A percentile compares a stretch with the other conserved stretches of the same genome.
phyloP scores from a whole-genome alignment of 2,113 vertebrate genomes.

The Anseranas semipalmata region DNA sequence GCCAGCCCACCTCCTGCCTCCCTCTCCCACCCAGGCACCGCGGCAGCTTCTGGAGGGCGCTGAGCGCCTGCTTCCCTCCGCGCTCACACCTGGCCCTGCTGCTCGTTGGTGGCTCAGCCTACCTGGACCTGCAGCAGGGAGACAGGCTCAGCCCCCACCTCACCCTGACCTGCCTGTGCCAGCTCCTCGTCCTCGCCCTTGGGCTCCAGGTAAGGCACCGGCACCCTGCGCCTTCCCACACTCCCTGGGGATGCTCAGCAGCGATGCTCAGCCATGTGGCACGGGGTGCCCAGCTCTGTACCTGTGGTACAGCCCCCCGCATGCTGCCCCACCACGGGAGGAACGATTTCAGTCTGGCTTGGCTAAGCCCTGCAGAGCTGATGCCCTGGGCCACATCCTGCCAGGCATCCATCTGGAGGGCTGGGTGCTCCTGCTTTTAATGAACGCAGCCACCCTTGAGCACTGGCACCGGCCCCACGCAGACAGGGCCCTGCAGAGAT shows the following conservation, averaged over 20 bases:
- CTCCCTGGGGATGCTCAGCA: rapidly evolving
- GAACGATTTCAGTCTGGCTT: rapidly evolving
- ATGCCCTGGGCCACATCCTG: rapidly evolving
- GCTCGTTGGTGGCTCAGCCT: constrained; percentile 39
- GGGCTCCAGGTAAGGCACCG: constrained; percentile 51
- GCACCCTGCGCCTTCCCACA: not conserved
- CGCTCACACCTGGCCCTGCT: not conserved
- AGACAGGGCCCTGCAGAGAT: rapidly evolving
- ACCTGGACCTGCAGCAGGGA: not conserved
- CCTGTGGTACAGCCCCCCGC: not conserved
- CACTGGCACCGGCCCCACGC: not conserved
- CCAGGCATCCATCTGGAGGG: rapidly evolving
- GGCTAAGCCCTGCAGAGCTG: not conserved
- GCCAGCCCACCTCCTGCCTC: not conserved
- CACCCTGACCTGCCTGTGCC: constrained; percentile 32
- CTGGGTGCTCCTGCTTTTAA: not conserved
- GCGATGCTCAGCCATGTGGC: rapidly evolving
- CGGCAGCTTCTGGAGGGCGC: constrained; percentile 47
- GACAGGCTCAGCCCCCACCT: not conserved
- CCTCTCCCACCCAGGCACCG: constrained; percentile 50
- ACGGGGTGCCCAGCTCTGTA: rapidly evolving
- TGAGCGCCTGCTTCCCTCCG: constrained; percentile 34
- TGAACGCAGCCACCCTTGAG: not conserved
- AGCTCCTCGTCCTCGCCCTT: constrained; percentile 60
- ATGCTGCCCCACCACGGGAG: rapidly evolving